Evolutionary conservation across 2,888 invertebrate genomes (phyloP), one percentile per base, ranked within the genome.

Genomic region (Mongoloraphidia duomilia): DNA sequence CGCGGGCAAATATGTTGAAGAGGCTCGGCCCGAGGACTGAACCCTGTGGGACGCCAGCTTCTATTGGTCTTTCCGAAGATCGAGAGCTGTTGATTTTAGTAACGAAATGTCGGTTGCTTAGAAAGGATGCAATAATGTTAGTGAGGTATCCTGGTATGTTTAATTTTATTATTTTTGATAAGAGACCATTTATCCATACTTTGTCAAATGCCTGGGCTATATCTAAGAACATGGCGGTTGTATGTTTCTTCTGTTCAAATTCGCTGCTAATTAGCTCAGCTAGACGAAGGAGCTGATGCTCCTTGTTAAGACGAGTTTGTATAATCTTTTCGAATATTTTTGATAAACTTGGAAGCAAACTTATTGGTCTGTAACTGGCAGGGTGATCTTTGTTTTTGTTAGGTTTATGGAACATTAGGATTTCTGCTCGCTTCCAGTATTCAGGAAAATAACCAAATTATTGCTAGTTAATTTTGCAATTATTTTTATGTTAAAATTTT

Each of bases 141-240:
- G n/a, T n/a, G n/a, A n/a, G n/a, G n/a, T n/a, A n/a, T n/a, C n/a
- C n/a, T n/a, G n/a, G n/a, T n/a, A n/a, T n/a, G n/a, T n/a, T n/a
- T n/a, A n/a, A n/a, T n/a, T n/a, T n/a, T n/a, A n/a, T n/a, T n/a
- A n/a, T n/a, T n/a, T n/a, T n/a, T n/a, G 44, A 39, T 60, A 58
- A 56, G 59, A 60, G 9, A 61, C 57, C 8, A 55, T 51, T 47
- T 61, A 62, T 2, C 59, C n/a, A n/a, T n/a, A n/a, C n/a, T n/a
- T n/a, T n/a, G n/a, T n/a, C n/a, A n/a, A n/a, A n/a, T n/a, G n/a
- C 60, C 46, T 57, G 54, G 37, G 57, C 56, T 3, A 59, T 52
- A 43, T 63, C 60, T 0, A 63, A 50, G 8, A 59, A 49, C 1
- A 59, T 47, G 39, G 59, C 53, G 4, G 54, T 56, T 10, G 58